Percentiles rank a stretch among this genome's conserved stretches.
phyloP scores from a whole-genome alignment of 2,888 invertebrate species.

The Hyles lineata region DNA sequence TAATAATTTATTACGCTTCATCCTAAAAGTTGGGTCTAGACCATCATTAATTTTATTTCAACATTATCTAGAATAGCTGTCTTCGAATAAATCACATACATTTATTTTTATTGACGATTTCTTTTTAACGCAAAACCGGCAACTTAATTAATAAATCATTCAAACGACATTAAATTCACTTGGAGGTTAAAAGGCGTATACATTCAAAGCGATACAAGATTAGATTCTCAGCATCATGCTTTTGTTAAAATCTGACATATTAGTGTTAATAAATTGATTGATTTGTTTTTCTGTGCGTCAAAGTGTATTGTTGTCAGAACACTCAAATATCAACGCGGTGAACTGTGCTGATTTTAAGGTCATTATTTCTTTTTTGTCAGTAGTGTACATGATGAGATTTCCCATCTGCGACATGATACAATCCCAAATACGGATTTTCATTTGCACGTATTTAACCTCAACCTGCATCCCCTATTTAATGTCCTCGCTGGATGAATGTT shows the following conservation, averaged over 20 bases:
- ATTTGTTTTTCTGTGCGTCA: constrained; percentile 1
- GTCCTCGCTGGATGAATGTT: too few relatives aligned
- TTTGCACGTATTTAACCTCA: too few relatives aligned
- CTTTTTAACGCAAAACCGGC: background rate
- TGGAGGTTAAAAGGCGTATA: background rate
- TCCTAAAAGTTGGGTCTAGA: too few relatives aligned
- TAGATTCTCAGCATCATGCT: background rate
- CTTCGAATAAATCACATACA: too few relatives aligned
- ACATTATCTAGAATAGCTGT: too few relatives aligned
- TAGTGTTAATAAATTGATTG: constrained; percentile 29
- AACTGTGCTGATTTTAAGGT: constrained; percentile 21
- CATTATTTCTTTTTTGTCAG: background rate
- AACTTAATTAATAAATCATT: background rate
- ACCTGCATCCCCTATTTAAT: too few relatives aligned
- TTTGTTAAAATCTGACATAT: constrained; percentile 24
- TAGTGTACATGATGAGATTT: too few relatives aligned
- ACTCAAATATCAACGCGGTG: constrained; percentile 15
- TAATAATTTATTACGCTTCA: too few relatives aligned
- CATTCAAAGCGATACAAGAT: constrained; percentile 4
- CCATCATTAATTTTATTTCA: too few relatives aligned
- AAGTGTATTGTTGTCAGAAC: background rate
- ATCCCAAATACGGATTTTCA: too few relatives aligned
- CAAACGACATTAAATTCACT: background rate
- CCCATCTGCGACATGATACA: too few relatives aligned
- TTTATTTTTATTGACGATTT: too few relatives aligned